A percentile compares a stretch with the other conserved stretches of the same genome.
These are phyloP conservation scores for Rhabdornis inornatus DNA, from an alignment of 2,113 vertebrate genomes.

Conservation along the genomic window DNA sequence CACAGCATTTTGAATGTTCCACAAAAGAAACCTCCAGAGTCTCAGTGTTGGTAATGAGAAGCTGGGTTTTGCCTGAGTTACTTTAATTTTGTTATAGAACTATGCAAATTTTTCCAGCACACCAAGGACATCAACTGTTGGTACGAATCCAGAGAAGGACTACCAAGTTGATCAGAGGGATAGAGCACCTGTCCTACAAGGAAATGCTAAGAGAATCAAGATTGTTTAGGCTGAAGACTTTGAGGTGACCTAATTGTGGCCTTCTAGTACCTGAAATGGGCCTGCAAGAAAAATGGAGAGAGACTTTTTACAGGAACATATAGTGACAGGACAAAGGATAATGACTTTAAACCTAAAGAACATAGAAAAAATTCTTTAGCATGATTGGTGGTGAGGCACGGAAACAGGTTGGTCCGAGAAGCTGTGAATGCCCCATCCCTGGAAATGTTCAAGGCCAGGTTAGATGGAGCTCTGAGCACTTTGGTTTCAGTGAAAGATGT, in stretches of 20 bases:
- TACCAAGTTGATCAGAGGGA: not conserved
- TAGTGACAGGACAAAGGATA: not conserved
- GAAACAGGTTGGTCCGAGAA: not conserved
- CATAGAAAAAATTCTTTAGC: not conserved
- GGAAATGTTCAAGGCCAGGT: not conserved
- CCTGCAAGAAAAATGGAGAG: not conserved
- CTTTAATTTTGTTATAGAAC: not conserved
- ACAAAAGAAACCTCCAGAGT: not conserved
- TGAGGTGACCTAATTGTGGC: not conserved
- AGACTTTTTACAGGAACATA: not conserved
- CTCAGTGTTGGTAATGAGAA: not conserved
- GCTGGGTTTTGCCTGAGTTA: not conserved
- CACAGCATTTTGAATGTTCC: not conserved
- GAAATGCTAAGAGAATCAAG: not conserved
- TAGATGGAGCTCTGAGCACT: not conserved
- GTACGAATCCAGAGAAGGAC: not conserved
- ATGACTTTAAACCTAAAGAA: not conserved
- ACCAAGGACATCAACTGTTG: not conserved
- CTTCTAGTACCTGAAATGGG: rapidly evolving
- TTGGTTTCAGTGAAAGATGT: not conserved
- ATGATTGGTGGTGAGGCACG: rapidly evolving
- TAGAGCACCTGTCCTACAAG: not conserved
- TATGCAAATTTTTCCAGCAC: not conserved
- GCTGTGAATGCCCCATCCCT: not conserved
- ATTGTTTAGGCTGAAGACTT: not conserved